Base-by-base conservation (phyloP, 2,888 invertebrate genomes). In the Platycnemis pennipes region DNA sequence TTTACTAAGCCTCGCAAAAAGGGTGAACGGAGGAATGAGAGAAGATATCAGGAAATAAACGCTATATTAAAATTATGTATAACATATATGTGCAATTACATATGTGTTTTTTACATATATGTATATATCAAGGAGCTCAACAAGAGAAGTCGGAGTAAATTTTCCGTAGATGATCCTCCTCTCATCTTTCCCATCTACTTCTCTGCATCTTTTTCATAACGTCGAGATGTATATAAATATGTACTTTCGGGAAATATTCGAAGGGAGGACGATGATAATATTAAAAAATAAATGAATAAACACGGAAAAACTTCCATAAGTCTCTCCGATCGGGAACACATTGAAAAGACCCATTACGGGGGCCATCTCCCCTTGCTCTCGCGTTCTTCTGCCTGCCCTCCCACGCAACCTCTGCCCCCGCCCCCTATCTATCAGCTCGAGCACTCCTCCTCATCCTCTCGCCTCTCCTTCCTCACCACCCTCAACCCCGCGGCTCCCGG, bases 311-410 rank as follows among this genome's bases (percentile, higher is more conserved):
- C 63, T 69, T 89, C 49, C 88, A 88, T 63, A 88, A 88, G 88
- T 88, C 88, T 89, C 89, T 89, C 63, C 91, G 91, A 91, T 91
- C 63, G 91, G 63, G 63, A 91, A 91, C 63, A 91, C 91, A 91
- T 91, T 91, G 91, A 91, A 91, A 89, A 91, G 63, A 63, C 91
- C 91, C 91, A 91, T 91, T 91, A 91, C 63, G 56, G 91, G n/a
- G 37, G 56, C n/a, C 53, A 53, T 89, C 88, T 53, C 88, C 88
- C 46, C 87, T 31, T 46, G 46, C 63, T 63, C n/a, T 63, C 53
- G 89, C 31, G 31, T 89, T 56, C 56, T 77, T 77, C 89, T n/a
- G n/a, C 42, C 89, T 26, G 19, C 87, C 87, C 26, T n/a, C 46
- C 26, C 2, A 45, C n/a, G 19, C 44, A 45, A 7, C 44, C 87